phyloP scores from a whole-genome alignment of 2,113 vertebrate species.

The Myodes glareolus region DNA sequence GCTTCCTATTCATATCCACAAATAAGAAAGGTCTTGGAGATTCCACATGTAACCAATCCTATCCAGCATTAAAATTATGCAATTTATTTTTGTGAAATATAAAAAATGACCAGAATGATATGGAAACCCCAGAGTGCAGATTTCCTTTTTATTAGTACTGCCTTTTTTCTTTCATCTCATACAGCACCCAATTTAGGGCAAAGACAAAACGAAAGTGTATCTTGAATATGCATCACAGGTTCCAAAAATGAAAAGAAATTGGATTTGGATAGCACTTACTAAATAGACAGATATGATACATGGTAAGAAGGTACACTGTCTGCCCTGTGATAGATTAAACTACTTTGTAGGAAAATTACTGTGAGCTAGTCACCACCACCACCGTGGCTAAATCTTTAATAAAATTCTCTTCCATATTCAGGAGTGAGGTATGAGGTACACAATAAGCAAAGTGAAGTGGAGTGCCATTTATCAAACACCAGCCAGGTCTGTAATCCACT shows the following conservation, averaged over 20 bases:
- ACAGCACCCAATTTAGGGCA: constrained; percentile 87
- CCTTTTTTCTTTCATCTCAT: constrained; percentile 65
- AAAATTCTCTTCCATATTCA: constrained; percentile 99
- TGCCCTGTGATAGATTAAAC: constrained; percentile 99
- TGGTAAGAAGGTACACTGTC: constrained; percentile 98
- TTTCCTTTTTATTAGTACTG: constrained; percentile 78
- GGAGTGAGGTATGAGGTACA: constrained; percentile 93
- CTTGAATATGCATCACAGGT: constrained; percentile 92
- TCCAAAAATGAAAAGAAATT: constrained; percentile 93
- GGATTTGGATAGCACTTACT: constrained; percentile 93
- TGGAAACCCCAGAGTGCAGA: constrained; percentile 69
- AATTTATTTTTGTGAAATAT: constrained; percentile 63
- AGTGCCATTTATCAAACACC: constrained; percentile 91
- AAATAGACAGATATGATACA: constrained; percentile 98
- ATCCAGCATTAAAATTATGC: constrained; percentile 75
- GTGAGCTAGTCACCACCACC: constrained; percentile 96
- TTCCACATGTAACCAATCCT: constrained; percentile 72
- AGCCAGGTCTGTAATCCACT: constrained; percentile 90
- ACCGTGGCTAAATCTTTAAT: constrained; percentile 97
- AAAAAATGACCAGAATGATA: constrained; percentile 76
- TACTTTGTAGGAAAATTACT: constrained; percentile 99
- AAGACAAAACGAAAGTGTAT: constrained; percentile 90
- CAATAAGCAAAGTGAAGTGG: constrained; percentile 90
- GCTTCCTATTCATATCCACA: constrained; percentile 69
- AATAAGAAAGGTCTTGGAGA: constrained; percentile 34